Evolutionary conservation across 2,113 vertebrate genomes (phyloP).

Genomic region (Rhinolophus sinicus): DNA sequence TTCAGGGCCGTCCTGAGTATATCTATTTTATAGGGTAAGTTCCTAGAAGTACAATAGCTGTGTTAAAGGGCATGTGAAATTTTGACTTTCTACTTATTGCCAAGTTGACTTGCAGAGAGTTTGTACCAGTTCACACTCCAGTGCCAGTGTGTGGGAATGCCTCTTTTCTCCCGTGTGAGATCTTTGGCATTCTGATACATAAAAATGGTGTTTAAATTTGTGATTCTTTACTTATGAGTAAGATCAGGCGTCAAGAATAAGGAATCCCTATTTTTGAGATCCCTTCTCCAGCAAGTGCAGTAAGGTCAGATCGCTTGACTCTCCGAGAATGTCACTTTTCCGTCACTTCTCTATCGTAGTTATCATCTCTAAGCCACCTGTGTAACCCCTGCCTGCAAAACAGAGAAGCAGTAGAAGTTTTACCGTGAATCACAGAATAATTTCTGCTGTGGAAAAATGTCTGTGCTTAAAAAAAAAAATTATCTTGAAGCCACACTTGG

Average conservation of each 20-base stretch:
- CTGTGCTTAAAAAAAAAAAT: not conserved
- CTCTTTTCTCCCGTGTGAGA: not conserved
- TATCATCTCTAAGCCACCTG: not conserved
- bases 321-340: constrained; percentile 57
- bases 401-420: constrained; percentile 5
- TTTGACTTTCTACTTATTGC: not conserved
- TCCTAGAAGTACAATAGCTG: not conserved
- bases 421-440: not conserved
- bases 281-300: constrained; percentile 15
- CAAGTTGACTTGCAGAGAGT: not conserved
- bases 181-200: constrained; percentile 34
- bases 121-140: not conserved
- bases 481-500: not conserved
- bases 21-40: not conserved
- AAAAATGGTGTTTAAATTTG: constrained; percentile 46
- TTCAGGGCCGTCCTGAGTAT: not conserved
- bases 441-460: not conserved
- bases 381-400: not conserved
- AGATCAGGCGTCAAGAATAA: not conserved
- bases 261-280: constrained; percentile 18
- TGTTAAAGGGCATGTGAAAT: not conserved
- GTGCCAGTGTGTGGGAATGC: not conserved
- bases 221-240: constrained; percentile 40
- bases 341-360: constrained; percentile 36
- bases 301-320: constrained; percentile 51